Base-by-base conservation (phyloP, 2,113 vertebrate genomes). In the Anarhynchus alexandrinus region DNA sequence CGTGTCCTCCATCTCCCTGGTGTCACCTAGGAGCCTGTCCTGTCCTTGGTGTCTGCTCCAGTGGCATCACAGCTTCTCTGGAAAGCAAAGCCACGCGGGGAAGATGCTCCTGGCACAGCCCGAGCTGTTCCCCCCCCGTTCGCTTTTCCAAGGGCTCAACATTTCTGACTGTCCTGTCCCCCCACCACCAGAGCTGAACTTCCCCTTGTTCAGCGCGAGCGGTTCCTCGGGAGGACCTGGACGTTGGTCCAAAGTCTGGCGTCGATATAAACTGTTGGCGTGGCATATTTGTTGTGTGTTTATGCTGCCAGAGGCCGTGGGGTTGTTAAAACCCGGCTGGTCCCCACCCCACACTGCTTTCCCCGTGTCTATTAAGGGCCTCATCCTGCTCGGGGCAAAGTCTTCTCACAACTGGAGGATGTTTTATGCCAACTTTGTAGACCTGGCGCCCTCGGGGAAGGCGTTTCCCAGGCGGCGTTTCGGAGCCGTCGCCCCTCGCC, bases 271-370 rank as follows among this genome's bases (percentile, higher is more conserved):
- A 34, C 36, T 4, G 5, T 49, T 49, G 11, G 38, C 27, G 71
- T 61, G 38, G 45, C 1, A 5, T 27, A 5, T 78, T 61, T 61
- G 82, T 23, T 32, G n/a, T 1, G 22, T 1, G 26, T 77, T 67
- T 38, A 2, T 11, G 20, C 64, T 61, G 80, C 73, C 2, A 6
- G 77, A 11, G 66, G 32, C 47, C 47, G 20, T 20, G 47, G 20
- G 20, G 47, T 11, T 30, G 87, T 55, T 64, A n/a, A 62, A 40
- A 6, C 27, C 47, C 0, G 10, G 7, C n/a, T 4, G 54, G 20
- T 51, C 61, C 45, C 32, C 6, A 2, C 4, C 62, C 62, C 21
- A 4, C 4, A 0, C 21, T 4, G 38, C 25, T 38, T 18, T n/a
- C 42, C 52, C 42, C 1, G 10, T 4, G 12, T n/a, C 72, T 58